Base-by-base conservation (phyloP, 2,888 invertebrate genomes). In the Myopa tessellatipennis region DNA sequence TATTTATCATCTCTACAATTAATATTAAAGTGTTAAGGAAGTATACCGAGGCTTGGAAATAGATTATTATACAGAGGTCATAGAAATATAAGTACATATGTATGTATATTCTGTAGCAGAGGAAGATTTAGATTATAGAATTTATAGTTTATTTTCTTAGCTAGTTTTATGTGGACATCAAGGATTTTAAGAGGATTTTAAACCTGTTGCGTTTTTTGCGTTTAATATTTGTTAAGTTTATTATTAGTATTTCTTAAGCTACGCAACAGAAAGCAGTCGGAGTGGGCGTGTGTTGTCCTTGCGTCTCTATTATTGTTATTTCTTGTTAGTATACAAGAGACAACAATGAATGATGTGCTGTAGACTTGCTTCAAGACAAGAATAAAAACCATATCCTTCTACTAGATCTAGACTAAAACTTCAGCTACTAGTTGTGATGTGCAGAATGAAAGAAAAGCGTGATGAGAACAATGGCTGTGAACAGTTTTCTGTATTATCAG, bases 281-380 rank as follows among this genome's bases (percentile, higher is more conserved):
- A 26, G 26, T 1, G 26, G 26, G 26, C 26, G 26, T 26, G 1
- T 26, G 26, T 26, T 26, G 26, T 26, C 26, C 26, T 26, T 50
- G 10, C 8, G 50, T 50, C 50, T 50, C 50, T 50, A 40, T 77
- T 61, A 69, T 78, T 74, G 70, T 74, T 78, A 74, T 78, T 78
- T 45, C 55, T 78, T 78, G 78, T 36, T 38, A 6, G 18, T 55
- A 52, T 38, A 75, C 71, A 78, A 78, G 71, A 74, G 74, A 69
- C 55, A 77, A 5, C 69, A 74, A 77, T 61, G 77, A 69, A 63
- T 45, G 5, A 18, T 34, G 45, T 26, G 36, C 14, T 36, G 55
- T 16, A 36, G 6, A 36, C 12, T 12, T 5, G 36, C 18, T n/a
- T 36, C 36, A 26, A 52, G 36, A n/a, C 36, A 38, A 38, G 34